These are phyloP conservation scores for Leptoteleia sp. DNA, from an alignment of 1,140 invertebrate genomes.

Conservation along the genomic window DNA sequence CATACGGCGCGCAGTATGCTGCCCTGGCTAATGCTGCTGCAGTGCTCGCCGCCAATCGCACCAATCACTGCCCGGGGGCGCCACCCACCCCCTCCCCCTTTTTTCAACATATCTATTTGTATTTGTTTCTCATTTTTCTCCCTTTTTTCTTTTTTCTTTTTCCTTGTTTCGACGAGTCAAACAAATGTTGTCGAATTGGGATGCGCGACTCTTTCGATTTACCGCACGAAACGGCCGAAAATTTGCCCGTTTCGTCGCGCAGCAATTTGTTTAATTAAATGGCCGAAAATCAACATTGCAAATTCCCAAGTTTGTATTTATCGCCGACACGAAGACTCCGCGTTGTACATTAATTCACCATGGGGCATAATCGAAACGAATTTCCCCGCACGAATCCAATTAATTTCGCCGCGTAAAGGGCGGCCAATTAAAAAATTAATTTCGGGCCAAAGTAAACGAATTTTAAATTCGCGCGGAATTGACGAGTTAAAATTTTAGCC, in stretches of 20 bases:
- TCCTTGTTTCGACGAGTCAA: constrained; percentile 28
- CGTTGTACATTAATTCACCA: not conserved
- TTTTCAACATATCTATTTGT: constrained; percentile 39
- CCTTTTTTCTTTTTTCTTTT: not conserved
- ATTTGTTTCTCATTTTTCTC: no score
- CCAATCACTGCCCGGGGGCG: constrained; percentile 52
- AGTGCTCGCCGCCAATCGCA: constrained; percentile 45
- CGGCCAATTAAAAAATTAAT: no score
- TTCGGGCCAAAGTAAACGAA: no score
- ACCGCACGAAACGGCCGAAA: constrained; percentile 5
- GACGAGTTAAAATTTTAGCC: constrained; percentile 10
- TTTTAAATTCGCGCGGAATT: not conserved
- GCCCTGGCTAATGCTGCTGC: constrained; percentile 53
- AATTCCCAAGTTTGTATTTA: constrained; percentile 2
- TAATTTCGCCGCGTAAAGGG: not conserved
- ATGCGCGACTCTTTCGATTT: constrained; percentile 38
- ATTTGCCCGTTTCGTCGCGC: constrained; percentile 18
- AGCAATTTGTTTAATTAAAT: constrained; percentile 51
- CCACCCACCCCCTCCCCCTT: no score
- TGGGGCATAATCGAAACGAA: no score
- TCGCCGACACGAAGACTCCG: not conserved
- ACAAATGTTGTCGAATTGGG: constrained; percentile 49
- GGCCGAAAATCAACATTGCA: constrained; percentile 16
- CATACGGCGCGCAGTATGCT: constrained; percentile 53
- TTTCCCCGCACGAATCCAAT: no score